Percentiles rank a stretch among this genome's conserved stretches.
These are phyloP conservation scores for Psilopogon haemacephalus DNA, from an alignment of 2,113 vertebrate species.

Conservation along the genomic window DNA sequence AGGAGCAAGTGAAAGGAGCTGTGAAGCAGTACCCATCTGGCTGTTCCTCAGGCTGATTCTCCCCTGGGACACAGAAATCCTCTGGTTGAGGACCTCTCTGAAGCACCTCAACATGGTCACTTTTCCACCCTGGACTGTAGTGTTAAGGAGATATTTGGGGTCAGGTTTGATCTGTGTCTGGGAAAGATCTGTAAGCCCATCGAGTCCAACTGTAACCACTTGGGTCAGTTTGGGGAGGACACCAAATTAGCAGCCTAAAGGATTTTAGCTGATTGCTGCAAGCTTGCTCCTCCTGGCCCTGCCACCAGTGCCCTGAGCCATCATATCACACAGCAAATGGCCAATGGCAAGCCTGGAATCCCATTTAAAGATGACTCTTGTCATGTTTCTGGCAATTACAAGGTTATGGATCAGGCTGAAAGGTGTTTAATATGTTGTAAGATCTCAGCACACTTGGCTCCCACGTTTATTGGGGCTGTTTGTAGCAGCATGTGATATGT, in stretches of 20 bases:
- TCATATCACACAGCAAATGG: not conserved
- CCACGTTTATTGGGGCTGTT: slow-evolving; percentile 72
- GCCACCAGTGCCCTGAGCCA: not conserved
- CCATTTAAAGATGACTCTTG: slow-evolving; percentile 28
- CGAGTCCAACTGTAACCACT: not conserved
- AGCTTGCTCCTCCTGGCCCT: not conserved
- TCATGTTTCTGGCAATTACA: slow-evolving; percentile 49
- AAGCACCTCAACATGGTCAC: not conserved
- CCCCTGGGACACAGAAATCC: not conserved
- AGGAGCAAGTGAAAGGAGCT: not conserved
- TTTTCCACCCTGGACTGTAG: not conserved
- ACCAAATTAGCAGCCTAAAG: not conserved
- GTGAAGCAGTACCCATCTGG: not conserved
- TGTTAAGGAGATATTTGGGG: not conserved
- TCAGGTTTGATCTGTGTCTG: too few species aligned
- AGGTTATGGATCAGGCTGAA: slow-evolving; percentile 51
- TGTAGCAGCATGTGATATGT: slow-evolving; percentile 69
- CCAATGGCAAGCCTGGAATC: not conserved
- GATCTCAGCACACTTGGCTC: slow-evolving; percentile 69
- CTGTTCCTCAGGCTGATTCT: not conserved
- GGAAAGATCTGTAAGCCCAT: too few species aligned
- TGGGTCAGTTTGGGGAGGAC: not conserved
- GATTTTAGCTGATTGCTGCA: not conserved
- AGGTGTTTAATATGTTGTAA: slow-evolving; percentile 70
- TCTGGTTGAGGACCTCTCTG: not conserved